Conservation (phyloP, 2,797 vertebrate genomes). For the Sebastes nivosus region DNA sequence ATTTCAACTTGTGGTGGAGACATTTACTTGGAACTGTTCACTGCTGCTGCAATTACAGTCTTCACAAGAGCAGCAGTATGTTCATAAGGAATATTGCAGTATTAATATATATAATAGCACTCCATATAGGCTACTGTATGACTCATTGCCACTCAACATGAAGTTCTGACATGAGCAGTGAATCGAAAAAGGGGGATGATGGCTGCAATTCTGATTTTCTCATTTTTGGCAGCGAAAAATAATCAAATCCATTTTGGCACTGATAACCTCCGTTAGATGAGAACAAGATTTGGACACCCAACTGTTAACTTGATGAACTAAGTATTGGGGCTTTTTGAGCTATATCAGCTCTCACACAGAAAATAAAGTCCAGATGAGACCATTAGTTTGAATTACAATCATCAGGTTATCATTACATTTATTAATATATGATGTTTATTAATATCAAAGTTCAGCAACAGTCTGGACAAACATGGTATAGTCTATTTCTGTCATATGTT, state of each 20-base stretch:
- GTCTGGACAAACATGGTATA: background rate
- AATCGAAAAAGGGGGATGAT: background rate
- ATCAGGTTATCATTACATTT: background rate
- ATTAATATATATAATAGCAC: background rate
- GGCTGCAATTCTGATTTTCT: background rate
- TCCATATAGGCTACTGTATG: background rate
- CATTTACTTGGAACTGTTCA: conserved; percentile 23
- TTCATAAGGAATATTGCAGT: background rate
- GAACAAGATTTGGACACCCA: background rate
- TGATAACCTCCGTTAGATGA: background rate
- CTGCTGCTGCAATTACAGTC: conserved; percentile 6
- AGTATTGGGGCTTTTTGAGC: background rate
- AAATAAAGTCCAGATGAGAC: background rate
- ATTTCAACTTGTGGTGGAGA: conserved; percentile 7
- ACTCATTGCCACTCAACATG: background rate
- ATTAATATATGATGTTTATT: background rate
- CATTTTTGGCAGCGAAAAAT: background rate
- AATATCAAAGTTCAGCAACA: background rate
- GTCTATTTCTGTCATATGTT: background rate
- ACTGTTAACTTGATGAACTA: background rate
- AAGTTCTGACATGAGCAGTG: background rate
- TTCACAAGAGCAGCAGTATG: background rate
- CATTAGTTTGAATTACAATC: background rate
- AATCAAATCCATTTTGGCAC: background rate
- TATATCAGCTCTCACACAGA: background rate